A percentile compares a stretch with the other conserved stretches of the same genome.
Evolutionary conservation across 2,797 vertebrate species (phyloP).

Genomic region (Podargus strigoides): DNA sequence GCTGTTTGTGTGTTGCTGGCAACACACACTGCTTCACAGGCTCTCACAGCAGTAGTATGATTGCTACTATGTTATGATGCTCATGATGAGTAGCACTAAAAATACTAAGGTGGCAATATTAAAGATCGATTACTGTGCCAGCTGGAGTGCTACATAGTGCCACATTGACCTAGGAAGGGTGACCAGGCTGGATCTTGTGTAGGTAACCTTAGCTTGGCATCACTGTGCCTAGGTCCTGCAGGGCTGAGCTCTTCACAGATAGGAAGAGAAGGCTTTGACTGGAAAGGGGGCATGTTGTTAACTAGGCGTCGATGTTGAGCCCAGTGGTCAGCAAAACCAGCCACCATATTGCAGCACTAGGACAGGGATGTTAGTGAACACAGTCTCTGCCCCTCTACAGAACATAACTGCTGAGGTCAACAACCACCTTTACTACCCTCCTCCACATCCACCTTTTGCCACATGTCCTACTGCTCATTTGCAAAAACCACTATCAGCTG

Average conservation of each 20-base stretch:
- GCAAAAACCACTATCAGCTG: background rate
- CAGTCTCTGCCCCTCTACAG: accelerated
- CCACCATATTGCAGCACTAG: background rate
- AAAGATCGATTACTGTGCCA: background rate
- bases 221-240: background rate
- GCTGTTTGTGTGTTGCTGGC: background rate
- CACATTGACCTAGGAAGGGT: background rate
- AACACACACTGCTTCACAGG: background rate
- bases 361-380: background rate
- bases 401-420: background rate
- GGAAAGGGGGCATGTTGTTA: background rate
- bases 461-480: accelerated
- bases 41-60: background rate
- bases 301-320: accelerated
- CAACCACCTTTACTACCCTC: background rate
- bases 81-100: background rate
- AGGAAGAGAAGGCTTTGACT: background rate
- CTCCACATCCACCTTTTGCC: background rate
- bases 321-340: background rate
- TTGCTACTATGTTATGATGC: background rate
- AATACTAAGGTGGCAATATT: background rate
- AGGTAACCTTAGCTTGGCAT: background rate
- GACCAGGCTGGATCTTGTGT: background rate
- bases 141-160: background rate
- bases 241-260: background rate